Percentiles rank a stretch among this genome's conserved stretches.
These are phyloP conservation scores for Cactoblastis cactorum DNA, from an alignment of 2,888 invertebrate genomes.

Conservation along the genomic window DNA sequence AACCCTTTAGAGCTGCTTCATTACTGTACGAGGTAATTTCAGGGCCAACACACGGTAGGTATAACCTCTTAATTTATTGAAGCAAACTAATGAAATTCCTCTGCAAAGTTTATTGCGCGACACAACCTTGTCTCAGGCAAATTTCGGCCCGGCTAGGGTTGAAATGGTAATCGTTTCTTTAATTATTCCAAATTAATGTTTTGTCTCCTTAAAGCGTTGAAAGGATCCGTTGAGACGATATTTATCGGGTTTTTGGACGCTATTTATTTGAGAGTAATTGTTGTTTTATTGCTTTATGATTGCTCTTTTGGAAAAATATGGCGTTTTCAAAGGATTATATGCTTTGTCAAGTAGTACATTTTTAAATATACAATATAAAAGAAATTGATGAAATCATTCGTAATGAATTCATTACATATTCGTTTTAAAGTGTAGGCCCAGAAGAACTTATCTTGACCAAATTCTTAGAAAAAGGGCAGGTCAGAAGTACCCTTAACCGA, in stretches of 20 bases:
- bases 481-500: too few relatives aligned
- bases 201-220: constrained; percentile 45
- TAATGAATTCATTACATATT: too few relatives aligned
- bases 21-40: constrained; percentile 76
- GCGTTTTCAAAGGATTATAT: too few relatives aligned
- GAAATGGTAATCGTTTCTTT: constrained; percentile 69
- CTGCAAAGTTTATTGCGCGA: constrained; percentile 72
- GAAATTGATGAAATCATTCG: too few relatives aligned
- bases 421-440: too few relatives aligned
- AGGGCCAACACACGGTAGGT: constrained; percentile 76
- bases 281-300: not conserved
- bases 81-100: constrained; percentile 79
- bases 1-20: constrained; percentile 56
- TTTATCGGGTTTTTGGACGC: constrained; percentile 26
- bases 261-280: constrained; percentile 1
- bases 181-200: constrained; percentile 73
- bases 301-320: not conserved
- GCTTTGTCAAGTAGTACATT: too few relatives aligned
- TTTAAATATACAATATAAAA: too few relatives aligned
- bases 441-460: too few relatives aligned
- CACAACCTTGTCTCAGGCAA: constrained; percentile 73
- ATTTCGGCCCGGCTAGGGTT: constrained; percentile 57
- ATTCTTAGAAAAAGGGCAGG: too few relatives aligned
- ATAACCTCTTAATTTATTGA: constrained; percentile 80
- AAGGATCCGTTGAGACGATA: constrained; percentile 32